Evolutionary conservation across 2,113 vertebrate genomes (phyloP).

Genomic region (Corythaeola cristata): DNA sequence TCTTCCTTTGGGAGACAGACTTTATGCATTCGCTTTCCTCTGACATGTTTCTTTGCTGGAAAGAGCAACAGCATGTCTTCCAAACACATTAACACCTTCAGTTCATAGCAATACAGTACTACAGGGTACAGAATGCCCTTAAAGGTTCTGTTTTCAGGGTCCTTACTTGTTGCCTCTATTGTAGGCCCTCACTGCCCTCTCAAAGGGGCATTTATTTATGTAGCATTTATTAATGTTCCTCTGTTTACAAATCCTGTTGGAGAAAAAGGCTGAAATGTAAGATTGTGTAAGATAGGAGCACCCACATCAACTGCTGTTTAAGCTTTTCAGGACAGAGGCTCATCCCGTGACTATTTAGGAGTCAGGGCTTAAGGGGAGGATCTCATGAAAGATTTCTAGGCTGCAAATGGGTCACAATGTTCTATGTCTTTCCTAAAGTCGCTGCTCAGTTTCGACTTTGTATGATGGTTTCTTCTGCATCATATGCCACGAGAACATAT

Average conservation of each 20-base stretch:
- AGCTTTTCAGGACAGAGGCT: not conserved
- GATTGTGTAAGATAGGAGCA: not conserved
- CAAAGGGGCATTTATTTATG: too few relatives aligned
- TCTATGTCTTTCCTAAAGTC: not conserved
- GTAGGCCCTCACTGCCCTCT: not conserved
- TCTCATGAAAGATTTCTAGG: not conserved
- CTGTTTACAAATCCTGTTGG: not conserved
- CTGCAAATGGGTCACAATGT: not conserved
- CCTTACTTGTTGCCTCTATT: not conserved
- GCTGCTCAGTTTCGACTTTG: not conserved
- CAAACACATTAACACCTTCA: not conserved
- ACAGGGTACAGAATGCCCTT: not conserved
- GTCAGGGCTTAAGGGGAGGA: not conserved
- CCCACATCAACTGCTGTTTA: not conserved
- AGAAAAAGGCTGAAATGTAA: not conserved
- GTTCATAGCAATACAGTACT: not conserved
- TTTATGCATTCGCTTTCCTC: not conserved
- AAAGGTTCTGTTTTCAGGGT: not conserved
- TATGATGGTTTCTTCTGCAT: not conserved
- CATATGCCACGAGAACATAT: not conserved
- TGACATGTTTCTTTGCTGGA: not conserved
- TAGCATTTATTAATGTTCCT: not conserved
- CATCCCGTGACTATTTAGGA: not conserved
- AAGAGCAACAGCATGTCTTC: not conserved
- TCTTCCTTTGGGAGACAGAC: not conserved